Evolutionary conservation across 2,797 vertebrate species (phyloP), one percentile per base, ranked within the genome.

Genomic region (Malurus leucopterus): DNA sequence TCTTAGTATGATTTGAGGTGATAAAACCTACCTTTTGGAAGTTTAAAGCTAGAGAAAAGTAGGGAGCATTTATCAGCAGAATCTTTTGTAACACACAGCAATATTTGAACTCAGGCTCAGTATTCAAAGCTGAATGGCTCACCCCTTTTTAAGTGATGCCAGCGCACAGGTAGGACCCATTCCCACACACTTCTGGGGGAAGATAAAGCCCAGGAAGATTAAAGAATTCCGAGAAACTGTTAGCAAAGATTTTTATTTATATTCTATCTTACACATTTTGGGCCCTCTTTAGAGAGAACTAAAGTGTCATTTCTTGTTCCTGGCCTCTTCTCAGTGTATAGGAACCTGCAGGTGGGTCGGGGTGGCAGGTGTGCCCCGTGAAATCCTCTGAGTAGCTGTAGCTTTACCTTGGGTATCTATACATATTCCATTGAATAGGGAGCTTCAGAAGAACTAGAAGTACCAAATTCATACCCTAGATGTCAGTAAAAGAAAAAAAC

Each of bases 401-500:
- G 71, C 67, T 88, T 89, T 94, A 80, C 59, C 32, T 69, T 32
- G 64, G n/a, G 23, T 55, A 50, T 67, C 47, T 80, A 53, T 12
- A 72, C 23, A 58, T 40, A 62, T 3, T 15, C 91, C 72, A 71
- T 68, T 94, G 77, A 89, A 70, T 86, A 79, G 58, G 81, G 92
- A 95, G 74, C 83, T 91, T 88, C 61, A 79, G 81, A 75, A 95
- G 74, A 92, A 78, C 89, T 94, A 81, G 94, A 93, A 94, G 87
- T 95, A 94, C 94, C 96, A 77, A 95, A 95, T 91, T 96, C 94
- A 95, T 95, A 96, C 93, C 90, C 90, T 96, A 94, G 90, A 95
- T 96, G 94, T 96, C 96, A 95, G 91, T 92, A 96, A 94, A 95
- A 95, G 85, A 90, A 94, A 95, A 96, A 94, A 94, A 88, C 91